These are phyloP conservation scores for Petromus typicus DNA, from an alignment of 2,113 vertebrate genomes.

Conservation along the genomic window DNA sequence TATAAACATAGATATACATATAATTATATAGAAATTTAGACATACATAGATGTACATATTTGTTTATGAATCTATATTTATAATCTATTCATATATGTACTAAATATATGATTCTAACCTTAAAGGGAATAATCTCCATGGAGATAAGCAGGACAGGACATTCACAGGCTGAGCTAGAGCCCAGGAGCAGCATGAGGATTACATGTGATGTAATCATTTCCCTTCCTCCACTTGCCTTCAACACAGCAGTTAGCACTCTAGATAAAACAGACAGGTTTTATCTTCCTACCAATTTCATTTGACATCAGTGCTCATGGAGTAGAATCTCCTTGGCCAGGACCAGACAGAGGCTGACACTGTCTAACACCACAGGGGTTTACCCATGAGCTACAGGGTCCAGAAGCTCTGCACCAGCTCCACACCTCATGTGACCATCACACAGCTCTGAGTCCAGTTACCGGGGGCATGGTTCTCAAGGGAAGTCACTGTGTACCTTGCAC, in stretches of 20 bases:
- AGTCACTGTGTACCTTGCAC: no score
- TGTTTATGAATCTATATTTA: no score
- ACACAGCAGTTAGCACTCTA: background rate
- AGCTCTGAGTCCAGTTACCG: background rate
- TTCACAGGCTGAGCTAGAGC: background rate
- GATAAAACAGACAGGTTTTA: background rate
- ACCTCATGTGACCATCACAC: background rate
- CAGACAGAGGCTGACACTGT: background rate
- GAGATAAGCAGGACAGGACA: background rate
- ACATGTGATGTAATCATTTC: background rate
- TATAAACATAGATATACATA: no score
- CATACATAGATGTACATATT: no score
- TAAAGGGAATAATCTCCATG: background rate
- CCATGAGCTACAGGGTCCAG: background rate
- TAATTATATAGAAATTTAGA: no score
- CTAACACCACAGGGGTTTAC: background rate
- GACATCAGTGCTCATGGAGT: background rate
- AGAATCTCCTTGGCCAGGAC: background rate
- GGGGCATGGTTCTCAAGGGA: no score
- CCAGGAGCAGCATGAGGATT: background rate
- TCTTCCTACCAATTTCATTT: background rate
- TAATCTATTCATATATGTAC: no score
- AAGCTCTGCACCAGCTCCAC: background rate
- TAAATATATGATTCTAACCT: no score
- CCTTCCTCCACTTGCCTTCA: background rate